Evolutionary conservation across 2,888 invertebrate genomes (phyloP).

Genomic region (Podabrus alpinus): DNA sequence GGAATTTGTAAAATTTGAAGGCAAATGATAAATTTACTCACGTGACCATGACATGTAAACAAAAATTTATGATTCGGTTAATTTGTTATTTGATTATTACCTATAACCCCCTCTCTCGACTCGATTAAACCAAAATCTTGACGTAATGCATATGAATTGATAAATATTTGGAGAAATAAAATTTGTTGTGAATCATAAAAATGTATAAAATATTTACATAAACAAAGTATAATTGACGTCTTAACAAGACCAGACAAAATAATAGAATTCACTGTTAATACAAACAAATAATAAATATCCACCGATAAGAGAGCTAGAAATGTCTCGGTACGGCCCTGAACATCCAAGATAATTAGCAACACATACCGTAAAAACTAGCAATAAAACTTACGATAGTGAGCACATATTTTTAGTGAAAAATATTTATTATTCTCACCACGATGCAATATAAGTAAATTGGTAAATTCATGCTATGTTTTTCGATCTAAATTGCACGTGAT

Average conservation of each 20-base stretch:
- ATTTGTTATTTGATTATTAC: not conserved
- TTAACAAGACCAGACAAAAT: not conserved
- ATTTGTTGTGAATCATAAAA: not conserved
- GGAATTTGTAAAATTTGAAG: not conserved
- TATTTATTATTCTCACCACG: not conserved
- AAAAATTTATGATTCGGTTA: not conserved
- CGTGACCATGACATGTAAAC: not conserved
- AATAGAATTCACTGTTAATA: not conserved
- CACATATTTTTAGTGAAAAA: not conserved
- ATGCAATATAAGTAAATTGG: constrained; percentile 2
- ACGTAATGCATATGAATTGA: not conserved
- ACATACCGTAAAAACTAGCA: not conserved
- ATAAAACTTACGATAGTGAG: not conserved
- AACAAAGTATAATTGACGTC: not conserved
- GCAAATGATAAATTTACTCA: not conserved
- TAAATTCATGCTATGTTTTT: constrained; percentile 1
- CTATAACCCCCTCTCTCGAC: not conserved
- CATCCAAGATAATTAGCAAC: not conserved
- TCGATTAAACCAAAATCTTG: not conserved
- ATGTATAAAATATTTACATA: not conserved
- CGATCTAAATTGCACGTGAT: constrained; percentile 4
- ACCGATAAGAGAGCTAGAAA: not conserved
- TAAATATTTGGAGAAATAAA: not conserved
- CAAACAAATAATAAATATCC: not conserved
- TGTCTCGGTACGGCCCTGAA: not conserved